These are phyloP conservation scores for Indicator indicator DNA, from an alignment of 2,113 vertebrate species.

Conservation along the genomic window DNA sequence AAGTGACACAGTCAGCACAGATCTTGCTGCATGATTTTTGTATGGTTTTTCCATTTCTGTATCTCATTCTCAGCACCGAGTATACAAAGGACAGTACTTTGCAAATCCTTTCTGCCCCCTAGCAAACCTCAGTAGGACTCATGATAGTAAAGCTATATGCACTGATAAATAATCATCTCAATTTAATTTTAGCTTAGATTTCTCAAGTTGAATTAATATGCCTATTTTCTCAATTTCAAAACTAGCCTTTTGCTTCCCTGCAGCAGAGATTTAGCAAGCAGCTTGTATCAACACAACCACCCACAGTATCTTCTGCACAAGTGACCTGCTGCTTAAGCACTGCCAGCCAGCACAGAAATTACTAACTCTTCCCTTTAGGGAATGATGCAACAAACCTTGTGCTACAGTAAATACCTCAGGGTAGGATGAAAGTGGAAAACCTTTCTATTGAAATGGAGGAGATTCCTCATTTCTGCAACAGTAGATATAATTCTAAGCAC, in stretches of 20 bases:
- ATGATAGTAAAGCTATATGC: background rate
- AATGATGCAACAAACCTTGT: rapidly evolving
- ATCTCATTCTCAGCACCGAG: rapidly evolving
- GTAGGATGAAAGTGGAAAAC: background rate
- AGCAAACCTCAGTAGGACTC: background rate
- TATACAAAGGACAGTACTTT: background rate
- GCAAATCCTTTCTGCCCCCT: background rate
- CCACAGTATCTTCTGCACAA: background rate
- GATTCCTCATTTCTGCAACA: background rate
- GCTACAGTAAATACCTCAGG: background rate
- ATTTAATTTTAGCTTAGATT: background rate
- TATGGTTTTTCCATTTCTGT: background rate
- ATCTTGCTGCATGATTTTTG: background rate
- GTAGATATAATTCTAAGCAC: background rate
- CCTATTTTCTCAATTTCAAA: background rate
- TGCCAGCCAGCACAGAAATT: background rate
- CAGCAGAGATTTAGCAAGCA: background rate
- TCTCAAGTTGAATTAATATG: background rate
- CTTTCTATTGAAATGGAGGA: background rate
- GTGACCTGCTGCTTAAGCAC: background rate
- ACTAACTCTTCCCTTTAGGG: background rate
- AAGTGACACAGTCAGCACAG: background rate
- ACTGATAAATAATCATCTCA: background rate
- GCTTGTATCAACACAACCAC: background rate
- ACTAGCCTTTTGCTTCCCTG: background rate